Percentiles rank a stretch among this genome's conserved stretches.
Conservation (phyloP, 2,797 vertebrate genomes). For the Rhynchonycteris naso region DNA sequence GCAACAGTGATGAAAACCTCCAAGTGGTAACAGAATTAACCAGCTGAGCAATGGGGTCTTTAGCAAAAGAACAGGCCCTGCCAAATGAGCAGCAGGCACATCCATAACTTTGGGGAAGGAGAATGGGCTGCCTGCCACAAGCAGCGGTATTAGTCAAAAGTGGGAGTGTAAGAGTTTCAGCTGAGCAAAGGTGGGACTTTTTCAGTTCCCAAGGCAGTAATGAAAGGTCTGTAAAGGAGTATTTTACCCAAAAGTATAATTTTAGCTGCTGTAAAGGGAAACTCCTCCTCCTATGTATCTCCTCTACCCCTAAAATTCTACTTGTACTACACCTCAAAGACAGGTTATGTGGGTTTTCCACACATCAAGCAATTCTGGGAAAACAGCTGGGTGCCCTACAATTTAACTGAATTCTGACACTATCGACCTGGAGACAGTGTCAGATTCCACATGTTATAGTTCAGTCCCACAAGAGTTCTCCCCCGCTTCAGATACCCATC, state of each 20-base stretch:
- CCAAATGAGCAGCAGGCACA: neutral
- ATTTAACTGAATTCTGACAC: neutral
- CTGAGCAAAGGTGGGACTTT: neutral
- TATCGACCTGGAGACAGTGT: too few relatives aligned
- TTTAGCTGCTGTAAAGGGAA: conserved; percentile 15
- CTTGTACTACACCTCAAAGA: neutral
- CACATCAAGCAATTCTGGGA: too few relatives aligned
- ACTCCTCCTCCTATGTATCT: neutral
- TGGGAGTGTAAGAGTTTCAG: neutral
- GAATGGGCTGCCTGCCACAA: neutral
- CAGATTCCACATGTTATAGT: too few relatives aligned
- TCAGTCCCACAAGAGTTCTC: neutral
- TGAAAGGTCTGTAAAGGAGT: neutral
- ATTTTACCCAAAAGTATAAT: neutral
- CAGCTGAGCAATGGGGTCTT: neutral
- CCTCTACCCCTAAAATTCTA: neutral
- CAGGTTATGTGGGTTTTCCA: neutral
- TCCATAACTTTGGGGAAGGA: neutral
- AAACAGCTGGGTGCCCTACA: neutral
- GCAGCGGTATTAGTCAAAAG: conserved; percentile 8
- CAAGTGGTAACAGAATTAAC: neutral
- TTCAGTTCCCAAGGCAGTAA: neutral
- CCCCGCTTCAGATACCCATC: neutral
- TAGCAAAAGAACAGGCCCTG: neutral
- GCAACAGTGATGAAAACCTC: neutral